Base-by-base conservation (phyloP, 1,140 invertebrate genomes). In the Oppia nitens region DNA sequence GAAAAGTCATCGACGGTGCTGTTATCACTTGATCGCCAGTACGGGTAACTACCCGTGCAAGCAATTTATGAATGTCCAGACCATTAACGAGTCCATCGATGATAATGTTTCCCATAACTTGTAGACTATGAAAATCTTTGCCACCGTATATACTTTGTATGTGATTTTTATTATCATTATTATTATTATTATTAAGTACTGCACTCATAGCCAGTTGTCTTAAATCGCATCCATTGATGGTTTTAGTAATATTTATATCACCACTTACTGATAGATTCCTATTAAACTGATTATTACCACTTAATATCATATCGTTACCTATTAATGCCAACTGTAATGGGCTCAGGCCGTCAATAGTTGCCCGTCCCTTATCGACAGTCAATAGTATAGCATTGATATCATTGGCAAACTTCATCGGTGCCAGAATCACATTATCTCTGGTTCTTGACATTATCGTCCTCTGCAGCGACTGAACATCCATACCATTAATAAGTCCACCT, bases 141-240 rank as follows among this genome's bases (percentile, higher is more conserved):
- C 6, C 12, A 32, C 24, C 24, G 11, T 54, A 25, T 47, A 27
- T 20, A 9, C 12, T 25, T 20, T 26, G 24, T 9, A 11, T 47
- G 4, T 6, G 12, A 54, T 20, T 25, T 25, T 12, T n/a, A n/a
- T 6, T 32, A 9, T 54, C n/a, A n/a, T n/a, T n/a, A 54, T 20
- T 25, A 11, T 12, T n/a, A n/a, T 6, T 32, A 9, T 54, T 14
- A 9, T n/a, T 4, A n/a, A 20, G 20, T 9, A 54, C 53, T 27
- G 24, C 53, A 9, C 14, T 14, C 6, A 14, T 6, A 21, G 23
- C 20, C 49, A 50, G 20, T 26, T 50, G 20, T 20, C 24, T 4
- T 20, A 50, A 50, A 25, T 50, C 24, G 49, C 49, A 50, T 26
- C 49, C 49, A 50, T 50, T 50, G 49, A 50, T n/a, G 6, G 20